Base-by-base conservation (phyloP, 2,888 invertebrate species). In the Clostera curtula region DNA sequence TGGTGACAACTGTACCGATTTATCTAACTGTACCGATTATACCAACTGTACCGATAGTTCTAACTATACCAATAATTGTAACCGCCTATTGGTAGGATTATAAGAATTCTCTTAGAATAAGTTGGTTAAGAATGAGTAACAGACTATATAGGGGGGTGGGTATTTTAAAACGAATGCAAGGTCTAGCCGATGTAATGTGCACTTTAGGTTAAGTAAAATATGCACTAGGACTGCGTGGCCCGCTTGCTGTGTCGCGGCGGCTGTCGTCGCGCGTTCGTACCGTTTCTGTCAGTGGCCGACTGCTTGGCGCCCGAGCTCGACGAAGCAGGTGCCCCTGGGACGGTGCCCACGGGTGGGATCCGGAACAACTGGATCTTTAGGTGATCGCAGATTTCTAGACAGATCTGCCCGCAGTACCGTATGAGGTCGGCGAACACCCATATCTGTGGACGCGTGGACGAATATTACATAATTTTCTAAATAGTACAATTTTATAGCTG, bases 331-430 rank as follows among this genome's bases (percentile, higher is more conserved):
- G n/a, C n/a, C n/a, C n/a, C n/a, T n/a, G n/a, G 73, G 67, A 28
- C 82, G 73, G 13, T 13, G 23, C 8, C 50, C n/a, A n/a, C n/a
- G n/a, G n/a, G n/a, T n/a, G 90, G 86, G 85, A 97, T 96, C 63
- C 89, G 88, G 82, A 97, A 97, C 61, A 97, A 87, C 56, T 89
- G 87, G 58, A 97, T 95, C 59, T 92, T 90, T 49, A 97, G 85
- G 67, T 94, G 93, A 43, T 90, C 89, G 77, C 96, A 97, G 58
- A 97, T 97, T 83, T 97, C 96, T 49, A 89, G 80, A 70, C 97
- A 97, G 34, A 97, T 93, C 76, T 92, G 90, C 4, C 89, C 86
- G 66, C 93, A 95, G 76, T 96, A 97, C 28, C 92, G 86, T 27
- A 93, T 56, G 40, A 97, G 85, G 77, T 97, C 96, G 43, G 91